Evolutionary conservation across 1,140 invertebrate species (phyloP), one percentile per base, ranked within the genome.

Genomic region (Trachymyrmex cornetzi): DNA sequence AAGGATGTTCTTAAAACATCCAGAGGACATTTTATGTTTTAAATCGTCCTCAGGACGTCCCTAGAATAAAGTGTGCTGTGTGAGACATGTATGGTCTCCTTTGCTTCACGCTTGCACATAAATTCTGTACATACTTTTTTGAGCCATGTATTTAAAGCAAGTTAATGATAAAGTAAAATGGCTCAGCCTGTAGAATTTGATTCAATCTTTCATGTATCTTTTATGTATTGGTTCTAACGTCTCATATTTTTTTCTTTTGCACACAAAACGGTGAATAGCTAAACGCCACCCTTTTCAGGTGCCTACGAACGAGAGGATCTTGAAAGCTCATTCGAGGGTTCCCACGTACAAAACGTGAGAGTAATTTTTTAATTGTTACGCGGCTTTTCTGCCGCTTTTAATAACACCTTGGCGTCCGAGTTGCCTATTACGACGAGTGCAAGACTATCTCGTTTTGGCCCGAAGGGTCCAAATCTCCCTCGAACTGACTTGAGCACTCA

Each of bases 361-460:
- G 87, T 89, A 89, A 89, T 84, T 84, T 84, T 84, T 90, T 90
- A 90, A 90, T 89, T 89, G 88, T 74, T 87, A 75, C 77, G 69
- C 69, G 69, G 69, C 80, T 61, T 75, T 75, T 59, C 24, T 84
- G 38, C 69, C 55, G 57, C 69, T 74, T 90, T 90, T 90, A 90
- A 90, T 90, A 90, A 90, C 89, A 90, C 88, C 89, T 90, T 74
- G 55, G 80, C 84, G 75, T 24, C 72, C 24, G 80, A 84, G 80
- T 89, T 61, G 80, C 69, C 90, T 88, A 91, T 91, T 91, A 91
- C 50, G 77, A 86, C 75, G 82, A 79, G 80, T 79, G 88, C 74
- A 77, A 88, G 87, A 88, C 89, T 87, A 88, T 44, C 69, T 90
- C 82, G 81, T 55, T 72, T 50, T 53, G 61, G 81, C 90, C 92